Conservation (phyloP, 2,888 invertebrate genomes). For the Apeira syringaria region DNA sequence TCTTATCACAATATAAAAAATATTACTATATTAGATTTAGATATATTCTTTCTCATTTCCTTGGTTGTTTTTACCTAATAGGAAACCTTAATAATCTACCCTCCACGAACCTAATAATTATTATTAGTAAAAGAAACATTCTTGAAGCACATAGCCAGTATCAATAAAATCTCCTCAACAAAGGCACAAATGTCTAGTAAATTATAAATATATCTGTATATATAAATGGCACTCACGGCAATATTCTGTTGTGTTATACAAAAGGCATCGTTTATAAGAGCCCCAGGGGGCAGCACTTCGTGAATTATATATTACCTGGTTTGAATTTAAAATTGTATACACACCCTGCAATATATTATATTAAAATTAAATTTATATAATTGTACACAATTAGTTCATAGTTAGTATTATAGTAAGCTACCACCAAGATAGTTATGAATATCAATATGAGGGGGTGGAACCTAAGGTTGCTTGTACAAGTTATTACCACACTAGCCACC, state of each 20-base stretch:
- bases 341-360: too few species aligned
- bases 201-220: conserved; percentile 11
- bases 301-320: conserved; percentile 24
- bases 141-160: conserved; percentile 11
- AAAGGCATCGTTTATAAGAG: conserved; percentile 26
- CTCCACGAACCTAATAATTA: too few species aligned
- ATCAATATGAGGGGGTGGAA: too few species aligned
- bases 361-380: too few species aligned
- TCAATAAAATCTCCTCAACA: conserved; percentile 8
- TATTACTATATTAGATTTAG: not conserved
- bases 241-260: conserved; percentile 10
- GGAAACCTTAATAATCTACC: not conserved
- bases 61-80: not conserved
- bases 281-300: conserved; percentile 34
- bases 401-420: too few species aligned
- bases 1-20: too few species aligned
- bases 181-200: conserved; percentile 27
- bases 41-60: not conserved
- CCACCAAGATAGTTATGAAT: too few species aligned
- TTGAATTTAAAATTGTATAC: conserved; percentile 18
- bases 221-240: conserved; percentile 33
- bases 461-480: too few species aligned
- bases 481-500: too few species aligned
- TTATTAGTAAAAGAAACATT: not conserved
- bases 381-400: too few species aligned